Evolutionary conservation across 2,113 vertebrate genomes (phyloP).

Genomic region (Elephas maximus): DNA sequence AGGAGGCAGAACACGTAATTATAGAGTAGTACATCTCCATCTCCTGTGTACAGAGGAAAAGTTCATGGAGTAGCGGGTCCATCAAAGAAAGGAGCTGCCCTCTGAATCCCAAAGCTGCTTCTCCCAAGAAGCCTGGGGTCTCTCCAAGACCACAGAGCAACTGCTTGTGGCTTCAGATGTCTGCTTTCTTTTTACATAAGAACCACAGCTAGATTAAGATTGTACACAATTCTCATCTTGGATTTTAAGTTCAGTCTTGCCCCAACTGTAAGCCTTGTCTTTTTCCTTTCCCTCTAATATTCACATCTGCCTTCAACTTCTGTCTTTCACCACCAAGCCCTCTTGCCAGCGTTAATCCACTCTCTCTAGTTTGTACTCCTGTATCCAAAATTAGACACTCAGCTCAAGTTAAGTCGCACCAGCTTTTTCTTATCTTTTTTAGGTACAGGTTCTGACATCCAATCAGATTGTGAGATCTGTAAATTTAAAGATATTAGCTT

Average conservation of each 20-base stretch:
- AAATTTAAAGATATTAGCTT: neutral
- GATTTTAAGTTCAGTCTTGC: neutral
- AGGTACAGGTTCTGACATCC: neutral
- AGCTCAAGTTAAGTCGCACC: neutral
- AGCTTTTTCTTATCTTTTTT: neutral
- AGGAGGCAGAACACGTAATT: neutral
- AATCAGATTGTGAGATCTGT: neutral
- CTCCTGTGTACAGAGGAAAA: neutral
- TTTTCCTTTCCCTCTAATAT: neutral
- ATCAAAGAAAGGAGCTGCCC: neutral
- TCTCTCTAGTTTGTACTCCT: neutral
- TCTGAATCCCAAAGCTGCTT: neutral
- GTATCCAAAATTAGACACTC: neutral
- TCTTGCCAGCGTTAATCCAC: neutral
- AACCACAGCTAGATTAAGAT: neutral
- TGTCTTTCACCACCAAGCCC: neutral
- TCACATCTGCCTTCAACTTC: neutral
- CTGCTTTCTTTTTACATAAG: neutral
- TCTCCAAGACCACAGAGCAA: neutral
- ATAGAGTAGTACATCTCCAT: slow-evolving; percentile 28
- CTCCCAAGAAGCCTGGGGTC: too few species aligned
- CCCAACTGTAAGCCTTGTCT: neutral
- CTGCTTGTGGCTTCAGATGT: neutral
- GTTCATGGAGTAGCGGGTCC: neutral
- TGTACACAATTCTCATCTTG: neutral